A percentile compares a stretch with the other conserved stretches of the same genome.
phyloP scores from a whole-genome alignment of 2,797 vertebrate species.

The Falco rusticolus region DNA sequence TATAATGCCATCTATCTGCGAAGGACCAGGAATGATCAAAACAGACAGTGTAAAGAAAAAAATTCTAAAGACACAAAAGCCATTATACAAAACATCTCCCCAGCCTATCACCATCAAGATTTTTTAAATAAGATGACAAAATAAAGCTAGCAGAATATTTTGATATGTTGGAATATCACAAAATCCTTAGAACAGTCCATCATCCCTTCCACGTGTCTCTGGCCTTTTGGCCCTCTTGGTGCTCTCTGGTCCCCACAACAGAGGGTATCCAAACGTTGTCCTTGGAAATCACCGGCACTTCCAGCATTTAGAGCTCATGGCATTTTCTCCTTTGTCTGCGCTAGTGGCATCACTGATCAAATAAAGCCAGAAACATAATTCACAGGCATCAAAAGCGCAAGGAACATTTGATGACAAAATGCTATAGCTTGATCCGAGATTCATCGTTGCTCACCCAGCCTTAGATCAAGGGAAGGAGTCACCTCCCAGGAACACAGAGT shows the following conservation, averaged over 20 bases:
- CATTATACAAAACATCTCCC: not conserved
- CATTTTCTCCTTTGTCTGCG: not conserved
- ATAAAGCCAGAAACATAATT: not conserved
- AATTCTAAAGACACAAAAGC: not conserved
- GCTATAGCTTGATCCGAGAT: not conserved
- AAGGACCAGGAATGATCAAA: not conserved
- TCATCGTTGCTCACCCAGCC: not conserved
- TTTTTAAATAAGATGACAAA: not conserved
- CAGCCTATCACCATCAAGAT: too few species aligned
- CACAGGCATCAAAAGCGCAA: not conserved
- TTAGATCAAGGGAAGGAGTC: not conserved
- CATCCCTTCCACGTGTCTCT: not conserved
- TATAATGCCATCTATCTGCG: accelerated
- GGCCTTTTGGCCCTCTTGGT: not conserved
- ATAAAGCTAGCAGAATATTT: not conserved
- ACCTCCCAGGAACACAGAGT: not conserved
- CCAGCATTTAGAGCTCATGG: not conserved
- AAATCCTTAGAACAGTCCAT: not conserved
- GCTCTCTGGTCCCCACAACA: not conserved
- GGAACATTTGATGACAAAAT: not conserved
- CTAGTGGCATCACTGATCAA: not conserved
- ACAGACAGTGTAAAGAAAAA: not conserved
- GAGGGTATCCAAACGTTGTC: not conserved
- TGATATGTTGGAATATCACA: not conserved
- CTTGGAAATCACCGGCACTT: not conserved